These are phyloP conservation scores for Neogale vison DNA, from an alignment of 2,113 vertebrate species.

Conservation along the genomic window DNA sequence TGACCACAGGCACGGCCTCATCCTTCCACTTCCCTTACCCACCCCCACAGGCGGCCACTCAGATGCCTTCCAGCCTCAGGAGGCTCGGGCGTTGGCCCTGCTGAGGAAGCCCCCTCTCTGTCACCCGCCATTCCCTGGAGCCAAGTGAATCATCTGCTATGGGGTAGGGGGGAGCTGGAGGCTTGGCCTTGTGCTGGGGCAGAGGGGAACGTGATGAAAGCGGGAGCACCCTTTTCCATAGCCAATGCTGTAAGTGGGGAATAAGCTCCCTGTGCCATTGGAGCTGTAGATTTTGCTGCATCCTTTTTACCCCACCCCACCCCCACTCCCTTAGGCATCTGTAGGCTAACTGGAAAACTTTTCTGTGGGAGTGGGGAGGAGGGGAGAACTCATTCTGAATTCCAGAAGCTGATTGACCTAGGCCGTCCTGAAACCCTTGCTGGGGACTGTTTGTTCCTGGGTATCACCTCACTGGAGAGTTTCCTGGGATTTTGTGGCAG, in stretches of 20 bases:
- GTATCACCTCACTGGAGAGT: not conserved
- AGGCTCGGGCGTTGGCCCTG: not conserved
- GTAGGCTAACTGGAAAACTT: not conserved
- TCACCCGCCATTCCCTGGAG: not conserved
- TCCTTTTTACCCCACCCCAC: not conserved
- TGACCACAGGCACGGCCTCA: not conserved
- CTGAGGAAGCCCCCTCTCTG: not conserved
- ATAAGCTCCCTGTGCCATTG: not conserved
- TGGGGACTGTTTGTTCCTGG: not conserved
- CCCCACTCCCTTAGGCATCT: not conserved
- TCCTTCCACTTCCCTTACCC: not conserved
- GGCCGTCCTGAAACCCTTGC: not conserved
- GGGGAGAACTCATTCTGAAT: not conserved
- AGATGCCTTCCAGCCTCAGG: not conserved
- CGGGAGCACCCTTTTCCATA: not conserved
- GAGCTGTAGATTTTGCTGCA: not conserved
- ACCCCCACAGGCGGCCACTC: not conserved
- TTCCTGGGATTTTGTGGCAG: not conserved
- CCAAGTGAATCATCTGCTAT: not conserved
- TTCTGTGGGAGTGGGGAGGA: not conserved
- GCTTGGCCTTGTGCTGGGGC: no score
- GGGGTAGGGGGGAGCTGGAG: not conserved
- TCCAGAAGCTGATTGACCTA: not conserved
- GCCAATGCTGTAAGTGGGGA: not conserved
- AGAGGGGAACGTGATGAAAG: not conserved